Evolutionary conservation across 2,113 vertebrate genomes (phyloP).

Genomic region (Crypturellus undulatus): DNA sequence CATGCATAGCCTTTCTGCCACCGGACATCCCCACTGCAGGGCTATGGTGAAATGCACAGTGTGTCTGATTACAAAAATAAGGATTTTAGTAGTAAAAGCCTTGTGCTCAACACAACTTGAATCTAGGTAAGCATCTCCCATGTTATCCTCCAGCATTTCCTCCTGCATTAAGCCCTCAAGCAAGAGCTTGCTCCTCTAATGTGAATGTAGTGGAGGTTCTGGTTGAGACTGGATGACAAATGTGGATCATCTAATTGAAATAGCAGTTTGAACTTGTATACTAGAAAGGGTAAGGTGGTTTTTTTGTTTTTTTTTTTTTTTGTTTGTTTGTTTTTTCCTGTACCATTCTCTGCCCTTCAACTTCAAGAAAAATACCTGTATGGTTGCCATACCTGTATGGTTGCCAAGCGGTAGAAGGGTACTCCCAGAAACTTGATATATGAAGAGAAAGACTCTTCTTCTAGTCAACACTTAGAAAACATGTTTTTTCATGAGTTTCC

Average conservation of each 20-base stretch:
- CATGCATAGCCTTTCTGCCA: neutral
- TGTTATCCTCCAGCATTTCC: neutral
- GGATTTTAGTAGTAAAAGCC: neutral
- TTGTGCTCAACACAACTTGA: neutral
- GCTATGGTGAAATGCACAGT: neutral
- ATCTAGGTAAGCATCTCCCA: neutral
- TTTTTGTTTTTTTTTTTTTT: neutral
- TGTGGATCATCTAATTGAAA: neutral
- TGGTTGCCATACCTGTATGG: neutral
- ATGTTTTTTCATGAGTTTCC: constrained; percentile 18
- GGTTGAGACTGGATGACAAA: neutral
- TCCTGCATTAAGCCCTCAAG: neutral
- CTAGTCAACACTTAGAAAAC: neutral
- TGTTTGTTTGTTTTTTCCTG: neutral
- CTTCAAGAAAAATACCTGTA: neutral
- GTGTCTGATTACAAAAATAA: too few relatives aligned
- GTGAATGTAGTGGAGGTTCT: neutral
- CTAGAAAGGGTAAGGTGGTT: neutral
- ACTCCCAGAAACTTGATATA: constrained; percentile 1
- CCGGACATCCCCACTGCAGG: neutral
- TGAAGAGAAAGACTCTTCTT: neutral
- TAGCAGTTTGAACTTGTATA: neutral
- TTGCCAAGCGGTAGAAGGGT: neutral
- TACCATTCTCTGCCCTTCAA: neutral
- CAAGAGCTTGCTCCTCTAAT: neutral